Percentiles rank a stretch among this genome's conserved stretches.
phyloP scores from a whole-genome alignment of 2,888 invertebrate species.

The Rhorus exstirpatorius region DNA sequence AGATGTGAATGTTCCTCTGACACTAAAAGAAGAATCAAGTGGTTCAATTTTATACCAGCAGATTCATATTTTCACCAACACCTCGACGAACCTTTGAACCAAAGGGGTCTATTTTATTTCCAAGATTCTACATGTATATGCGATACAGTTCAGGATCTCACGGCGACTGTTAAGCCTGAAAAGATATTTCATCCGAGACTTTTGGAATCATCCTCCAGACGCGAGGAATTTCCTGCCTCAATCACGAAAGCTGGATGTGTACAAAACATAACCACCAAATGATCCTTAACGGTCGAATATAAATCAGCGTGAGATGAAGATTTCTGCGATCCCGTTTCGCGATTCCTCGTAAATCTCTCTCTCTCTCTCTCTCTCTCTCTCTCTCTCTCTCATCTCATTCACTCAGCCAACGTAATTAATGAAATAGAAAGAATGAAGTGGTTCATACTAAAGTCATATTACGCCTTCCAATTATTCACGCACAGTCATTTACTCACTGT shows the following conservation, averaged over 20 bases:
- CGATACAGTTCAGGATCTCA: too few species aligned
- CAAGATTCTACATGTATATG: too few species aligned
- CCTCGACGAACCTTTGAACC: too few species aligned
- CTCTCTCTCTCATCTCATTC: constrained; percentile 12
- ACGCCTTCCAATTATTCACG: background rate
- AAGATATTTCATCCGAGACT: constrained; percentile 6
- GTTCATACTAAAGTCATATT: background rate
- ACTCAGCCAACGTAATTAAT: constrained; percentile 24
- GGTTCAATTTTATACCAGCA: too few species aligned
- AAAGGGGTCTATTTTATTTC: too few species aligned
- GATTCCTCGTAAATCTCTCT: constrained; percentile 37
- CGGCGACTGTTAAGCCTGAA: background rate
- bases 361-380: background rate
- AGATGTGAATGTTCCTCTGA: too few species aligned
- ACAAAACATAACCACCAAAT: constrained; percentile 54
- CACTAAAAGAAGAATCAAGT: too few species aligned
- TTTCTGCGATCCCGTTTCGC: constrained; percentile 45
- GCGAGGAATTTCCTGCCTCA: constrained; percentile 21
- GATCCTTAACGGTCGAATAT: constrained; percentile 64
- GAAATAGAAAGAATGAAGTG: constrained; percentile 4
- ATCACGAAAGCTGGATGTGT: constrained; percentile 33
- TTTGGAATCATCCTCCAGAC: background rate
- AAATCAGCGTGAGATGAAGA: constrained; percentile 56
- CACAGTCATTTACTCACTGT: background rate
- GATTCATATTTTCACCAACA: too few species aligned